A percentile compares a stretch with the other conserved stretches of the same genome.
These are phyloP conservation scores for Amblyraja radiata DNA, from an alignment of 2,797 vertebrate species.

Conservation along the genomic window DNA sequence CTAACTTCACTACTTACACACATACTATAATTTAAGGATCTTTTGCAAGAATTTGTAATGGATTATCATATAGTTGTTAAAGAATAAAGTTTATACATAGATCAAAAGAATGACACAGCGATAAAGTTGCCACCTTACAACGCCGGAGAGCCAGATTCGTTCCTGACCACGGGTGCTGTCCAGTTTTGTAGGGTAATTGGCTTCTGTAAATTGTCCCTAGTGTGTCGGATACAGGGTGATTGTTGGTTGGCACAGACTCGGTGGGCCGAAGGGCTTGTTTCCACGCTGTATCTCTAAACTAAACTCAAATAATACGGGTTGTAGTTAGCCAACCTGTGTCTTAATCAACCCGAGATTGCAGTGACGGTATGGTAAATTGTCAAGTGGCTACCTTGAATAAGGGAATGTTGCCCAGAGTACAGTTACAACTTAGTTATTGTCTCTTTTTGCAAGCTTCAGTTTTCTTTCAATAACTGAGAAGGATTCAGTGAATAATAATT, in stretches of 20 bases:
- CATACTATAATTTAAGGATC: background rate
- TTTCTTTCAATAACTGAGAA: slow-evolving; percentile 13
- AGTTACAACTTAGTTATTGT: background rate
- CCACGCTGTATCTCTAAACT: no score
- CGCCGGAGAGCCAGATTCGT: no score
- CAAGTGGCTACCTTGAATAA: background rate
- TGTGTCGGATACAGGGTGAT: no score
- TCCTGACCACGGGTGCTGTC: no score
- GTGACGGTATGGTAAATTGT: background rate
- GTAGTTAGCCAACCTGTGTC: background rate
- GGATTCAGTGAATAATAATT: background rate
- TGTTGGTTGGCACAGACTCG: no score
- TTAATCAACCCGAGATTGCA: background rate
- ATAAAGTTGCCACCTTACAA: no score
- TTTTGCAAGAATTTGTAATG: background rate
- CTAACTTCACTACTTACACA: background rate
- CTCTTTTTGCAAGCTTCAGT: background rate
- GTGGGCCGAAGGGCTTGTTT: no score
- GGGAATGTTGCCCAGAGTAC: background rate
- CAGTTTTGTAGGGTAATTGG: no score
- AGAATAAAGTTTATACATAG: background rate
- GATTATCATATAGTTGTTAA: background rate
- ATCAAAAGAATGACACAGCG: no score
- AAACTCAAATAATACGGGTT: background rate
- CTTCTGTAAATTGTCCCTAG: no score